These are phyloP conservation scores for Mormyrus hasselquistii DNA, from an alignment of 2,797 vertebrate species.

Conservation along the genomic window DNA sequence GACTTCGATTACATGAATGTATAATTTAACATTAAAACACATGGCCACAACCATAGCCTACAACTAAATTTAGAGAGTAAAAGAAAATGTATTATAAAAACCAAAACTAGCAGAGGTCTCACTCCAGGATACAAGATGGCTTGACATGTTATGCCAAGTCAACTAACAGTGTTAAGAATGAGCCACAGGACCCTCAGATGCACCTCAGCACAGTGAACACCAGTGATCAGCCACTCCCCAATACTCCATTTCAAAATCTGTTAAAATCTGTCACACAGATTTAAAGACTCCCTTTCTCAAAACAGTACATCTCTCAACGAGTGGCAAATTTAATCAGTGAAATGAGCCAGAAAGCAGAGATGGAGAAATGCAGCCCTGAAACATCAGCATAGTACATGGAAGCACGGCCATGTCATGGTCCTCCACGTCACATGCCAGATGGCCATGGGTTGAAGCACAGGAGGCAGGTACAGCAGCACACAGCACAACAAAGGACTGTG, in stretches of 20 bases:
- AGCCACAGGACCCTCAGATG: neutral
- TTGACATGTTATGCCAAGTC: neutral
- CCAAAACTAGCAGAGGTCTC: neutral
- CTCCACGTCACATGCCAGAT: neutral
- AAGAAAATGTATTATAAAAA: conserved; percentile 7
- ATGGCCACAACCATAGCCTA: conserved; percentile 4
- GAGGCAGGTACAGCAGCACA: conserved; percentile 15
- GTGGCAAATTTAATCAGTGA: neutral
- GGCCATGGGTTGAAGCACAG: neutral
- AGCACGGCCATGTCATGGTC: neutral
- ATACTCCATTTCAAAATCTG: neutral
- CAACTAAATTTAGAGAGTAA: neutral
- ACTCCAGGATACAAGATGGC: neutral
- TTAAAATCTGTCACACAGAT: neutral
- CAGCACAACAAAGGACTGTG: neutral
- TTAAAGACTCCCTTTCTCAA: neutral
- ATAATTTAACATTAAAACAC: conserved; percentile 11
- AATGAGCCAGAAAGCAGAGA: neutral
- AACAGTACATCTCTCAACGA: neutral
- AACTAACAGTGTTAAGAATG: conserved; percentile 2
- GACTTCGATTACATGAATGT: neutral
- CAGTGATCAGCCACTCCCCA: neutral
- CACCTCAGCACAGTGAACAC: neutral
- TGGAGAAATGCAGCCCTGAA: neutral
- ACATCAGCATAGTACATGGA: neutral